A percentile compares a stretch with the other conserved stretches of the same genome.
Evolutionary conservation across 2,113 vertebrate species (phyloP).

Genomic region (Cygnus atratus): DNA sequence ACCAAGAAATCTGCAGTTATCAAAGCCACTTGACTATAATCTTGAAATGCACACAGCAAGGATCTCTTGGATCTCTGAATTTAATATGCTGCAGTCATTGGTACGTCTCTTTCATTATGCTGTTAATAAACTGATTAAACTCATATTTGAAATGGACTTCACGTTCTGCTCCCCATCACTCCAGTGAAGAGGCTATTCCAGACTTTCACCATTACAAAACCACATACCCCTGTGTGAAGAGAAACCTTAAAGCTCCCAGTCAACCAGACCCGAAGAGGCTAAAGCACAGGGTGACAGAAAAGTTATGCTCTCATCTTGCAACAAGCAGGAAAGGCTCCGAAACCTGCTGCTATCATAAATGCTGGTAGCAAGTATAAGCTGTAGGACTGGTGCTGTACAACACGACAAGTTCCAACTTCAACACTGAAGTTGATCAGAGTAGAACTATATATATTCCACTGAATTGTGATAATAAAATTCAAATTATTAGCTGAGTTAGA

Average conservation of each 20-base stretch:
- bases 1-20: background rate
- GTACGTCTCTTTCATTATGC: background rate
- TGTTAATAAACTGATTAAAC: background rate
- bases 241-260: background rate
- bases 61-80: background rate
- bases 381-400: background rate
- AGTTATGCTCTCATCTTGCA: background rate
- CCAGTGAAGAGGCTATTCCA: background rate
- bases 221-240: accelerated
- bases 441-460: background rate
- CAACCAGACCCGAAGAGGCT: background rate
- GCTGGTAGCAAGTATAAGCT: background rate
- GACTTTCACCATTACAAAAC: background rate
- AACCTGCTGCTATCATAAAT: background rate
- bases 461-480: background rate
- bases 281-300: background rate
- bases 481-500: background rate
- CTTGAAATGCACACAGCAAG: background rate
- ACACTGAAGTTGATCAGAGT: background rate
- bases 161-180: background rate
- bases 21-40: background rate
- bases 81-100: background rate
- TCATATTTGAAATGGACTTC: background rate
- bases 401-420: background rate
- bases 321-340: background rate